Percentiles rank a stretch among this genome's conserved stretches.
These are phyloP conservation scores for Encarsia formosa DNA, from an alignment of 2,888 invertebrate species.

Conservation along the genomic window DNA sequence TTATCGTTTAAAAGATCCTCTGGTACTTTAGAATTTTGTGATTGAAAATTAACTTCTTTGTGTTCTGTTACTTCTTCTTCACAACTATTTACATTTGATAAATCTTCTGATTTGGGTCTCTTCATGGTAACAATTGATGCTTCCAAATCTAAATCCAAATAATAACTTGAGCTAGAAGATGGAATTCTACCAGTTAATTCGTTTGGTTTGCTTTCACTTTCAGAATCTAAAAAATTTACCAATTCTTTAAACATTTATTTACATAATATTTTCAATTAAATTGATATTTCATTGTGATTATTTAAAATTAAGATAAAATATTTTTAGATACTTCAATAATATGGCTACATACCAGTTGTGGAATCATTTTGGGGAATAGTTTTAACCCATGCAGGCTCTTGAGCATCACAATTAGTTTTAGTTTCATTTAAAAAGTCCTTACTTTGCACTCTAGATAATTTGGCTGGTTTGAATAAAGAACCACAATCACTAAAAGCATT, in stretches of 20 bases:
- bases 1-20: conserved; percentile 47
- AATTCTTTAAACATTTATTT: too few relatives aligned
- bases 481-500: conserved; percentile 53
- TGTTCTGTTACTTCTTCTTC: conserved; percentile 37
- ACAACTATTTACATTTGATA: conserved; percentile 37
- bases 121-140: conserved; percentile 61
- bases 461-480: conserved; percentile 52
- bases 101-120: conserved; percentile 49
- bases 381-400: conserved; percentile 66
- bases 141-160: conserved; percentile 62
- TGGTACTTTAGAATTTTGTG: conserved; percentile 42
- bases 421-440: conserved; percentile 47
- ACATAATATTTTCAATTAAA: not conserved
- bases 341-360: conserved; percentile 50
- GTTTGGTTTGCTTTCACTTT: conserved; percentile 42
- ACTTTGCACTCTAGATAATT: conserved; percentile 43
- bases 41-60: conserved; percentile 38
- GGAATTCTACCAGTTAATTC: conserved; percentile 45
- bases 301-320: not conserved
- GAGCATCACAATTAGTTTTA: conserved; percentile 51
- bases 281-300: not conserved
- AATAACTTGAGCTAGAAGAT: conserved; percentile 58
- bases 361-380: conserved; percentile 55
- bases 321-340: not conserved
- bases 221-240: conserved; percentile 43